phyloP scores from a whole-genome alignment of 2,113 vertebrate genomes.

The Brevimyrus niger region DNA sequence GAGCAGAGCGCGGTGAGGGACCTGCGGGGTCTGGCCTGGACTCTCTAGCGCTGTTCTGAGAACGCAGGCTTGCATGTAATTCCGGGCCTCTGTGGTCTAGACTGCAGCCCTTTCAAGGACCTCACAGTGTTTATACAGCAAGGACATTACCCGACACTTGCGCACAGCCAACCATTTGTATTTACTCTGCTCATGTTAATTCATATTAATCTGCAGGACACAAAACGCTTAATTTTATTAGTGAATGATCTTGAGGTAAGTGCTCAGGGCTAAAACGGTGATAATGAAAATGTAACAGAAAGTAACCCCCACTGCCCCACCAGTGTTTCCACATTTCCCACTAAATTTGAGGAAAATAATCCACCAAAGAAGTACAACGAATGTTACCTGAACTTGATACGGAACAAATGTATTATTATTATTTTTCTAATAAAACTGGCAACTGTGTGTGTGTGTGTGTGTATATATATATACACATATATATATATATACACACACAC shows the following conservation, averaged over 20 bases:
- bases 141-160: background rate
- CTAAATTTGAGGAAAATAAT: background rate
- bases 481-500: background rate
- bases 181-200: background rate
- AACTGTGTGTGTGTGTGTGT: too few species aligned
- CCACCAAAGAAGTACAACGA: background rate
- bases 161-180: background rate
- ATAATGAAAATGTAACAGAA: background rate
- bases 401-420: background rate
- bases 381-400: background rate
- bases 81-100: background rate
- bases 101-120: background rate
- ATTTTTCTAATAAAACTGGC: too few species aligned
- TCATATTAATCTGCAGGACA: background rate
- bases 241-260: background rate
- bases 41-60: slow-evolving; percentile 3
- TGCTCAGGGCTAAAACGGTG: background rate
- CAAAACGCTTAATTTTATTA: background rate
- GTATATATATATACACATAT: background rate
- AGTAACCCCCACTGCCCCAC: background rate
- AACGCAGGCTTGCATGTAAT: slow-evolving; percentile 6
- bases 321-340: background rate
- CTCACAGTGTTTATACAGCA: background rate
- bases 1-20: slow-evolving; percentile 2
- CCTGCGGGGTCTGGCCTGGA: slow-evolving; percentile 4